Base-by-base conservation (phyloP, 2,113 vertebrate genomes). In the Ploceus nigricollis region DNA sequence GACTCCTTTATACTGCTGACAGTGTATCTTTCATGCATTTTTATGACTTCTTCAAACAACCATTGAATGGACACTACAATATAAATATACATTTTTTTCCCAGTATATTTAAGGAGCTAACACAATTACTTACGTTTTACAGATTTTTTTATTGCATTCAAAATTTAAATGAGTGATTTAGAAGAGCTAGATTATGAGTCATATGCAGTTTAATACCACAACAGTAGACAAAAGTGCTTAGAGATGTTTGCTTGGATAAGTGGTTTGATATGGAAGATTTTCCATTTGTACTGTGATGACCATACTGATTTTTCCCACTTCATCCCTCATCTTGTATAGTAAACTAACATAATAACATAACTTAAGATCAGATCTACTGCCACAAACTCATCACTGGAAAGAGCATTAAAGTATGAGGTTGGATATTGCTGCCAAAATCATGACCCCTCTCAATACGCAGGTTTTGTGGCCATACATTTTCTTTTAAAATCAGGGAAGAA, bases 361-460 rank as follows among this genome's bases (percentile, higher is more conserved):
- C 9, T 33, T 64, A 31, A 48, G 8, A 7, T 80, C 61, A 23
- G 21, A 42, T 15, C 11, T 75, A 15, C 24, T 47, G 9, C 9
- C 25, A 66, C 37, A 40, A 86, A 50, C 4, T 35, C 47, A 39
- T 39, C 13, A 50, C 11, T 53, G 27, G 25, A 64, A 65, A 76
- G 21, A 60, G 17, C 8, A 64, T 22, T 17, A 50, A 45, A 66
- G 15, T 0, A 0, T 27, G 28, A 72, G 19, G 42, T 5, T 60
- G 10, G n/a, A 77, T 63, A 60, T 11, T 57, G 13, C 18, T 89
- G 27, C 21, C 39, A 83, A 68, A 61, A 77, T 40, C 18, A 0
- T 30, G 58, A 70, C 4, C 5, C 11, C 8, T 51, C 22, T 64
- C 0, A 0, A 66, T 35, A 22, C 42, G 14, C 20, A 54, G 13